These are phyloP conservation scores for Trypoxylon attenuatum DNA, from an alignment of 2,888 invertebrate genomes.

Conservation along the genomic window DNA sequence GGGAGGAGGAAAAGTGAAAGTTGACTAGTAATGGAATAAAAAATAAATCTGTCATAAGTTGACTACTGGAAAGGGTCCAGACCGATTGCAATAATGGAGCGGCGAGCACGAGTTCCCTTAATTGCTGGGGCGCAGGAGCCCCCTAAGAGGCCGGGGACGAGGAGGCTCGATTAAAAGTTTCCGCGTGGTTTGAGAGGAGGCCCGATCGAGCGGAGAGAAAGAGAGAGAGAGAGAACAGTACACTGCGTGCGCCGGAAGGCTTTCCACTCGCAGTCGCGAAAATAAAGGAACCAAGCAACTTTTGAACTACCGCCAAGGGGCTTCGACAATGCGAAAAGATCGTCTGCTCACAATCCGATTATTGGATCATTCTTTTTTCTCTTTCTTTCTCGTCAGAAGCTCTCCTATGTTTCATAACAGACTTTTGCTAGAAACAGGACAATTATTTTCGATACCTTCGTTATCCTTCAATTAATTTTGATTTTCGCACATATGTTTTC, in stretches of 20 bases:
- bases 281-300: conserved; percentile 10
- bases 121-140: conserved; percentile 29
- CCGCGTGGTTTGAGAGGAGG: conserved; percentile 36
- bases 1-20: too few relatives aligned
- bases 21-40: neutral
- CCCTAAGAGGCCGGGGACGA: neutral
- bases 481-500: too few relatives aligned
- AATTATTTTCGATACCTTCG: too few relatives aligned
- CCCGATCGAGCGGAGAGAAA: conserved; percentile 10
- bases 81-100: too few relatives aligned
- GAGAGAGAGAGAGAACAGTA: too few relatives aligned
- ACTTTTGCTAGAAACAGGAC: too few relatives aligned
- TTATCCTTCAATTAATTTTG: too few relatives aligned
- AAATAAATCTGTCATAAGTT: too few relatives aligned
- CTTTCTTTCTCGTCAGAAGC: too few relatives aligned
- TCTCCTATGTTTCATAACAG: too few relatives aligned
- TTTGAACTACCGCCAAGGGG: neutral
- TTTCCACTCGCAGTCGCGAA: conserved; percentile 15
- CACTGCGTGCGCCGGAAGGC: neutral
- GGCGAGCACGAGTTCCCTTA: too few relatives aligned
- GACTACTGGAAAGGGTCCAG: too few relatives aligned
- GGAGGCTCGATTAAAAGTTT: conserved; percentile 47
- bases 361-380: neutral
- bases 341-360: conserved; percentile 4
- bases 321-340: conserved; percentile 2